These are phyloP conservation scores for Trialeurodes vaporariorum DNA, from an alignment of 1,140 invertebrate genomes.

Conservation along the genomic window DNA sequence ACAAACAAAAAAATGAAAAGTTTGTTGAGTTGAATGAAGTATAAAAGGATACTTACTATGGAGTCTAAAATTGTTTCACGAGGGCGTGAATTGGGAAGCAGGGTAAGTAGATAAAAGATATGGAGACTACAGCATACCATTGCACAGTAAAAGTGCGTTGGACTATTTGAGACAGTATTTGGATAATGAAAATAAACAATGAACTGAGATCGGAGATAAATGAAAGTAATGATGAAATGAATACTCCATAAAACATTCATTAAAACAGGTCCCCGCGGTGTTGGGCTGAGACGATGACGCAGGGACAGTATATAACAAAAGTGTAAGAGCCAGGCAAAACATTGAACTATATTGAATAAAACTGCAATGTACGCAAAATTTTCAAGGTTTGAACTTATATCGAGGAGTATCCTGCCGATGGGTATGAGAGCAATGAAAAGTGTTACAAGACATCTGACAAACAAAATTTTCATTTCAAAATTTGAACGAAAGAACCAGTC, in stretches of 20 bases:
- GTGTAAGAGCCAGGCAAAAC: constrained; percentile 66
- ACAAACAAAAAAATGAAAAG: too few species aligned
- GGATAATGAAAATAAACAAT: constrained; percentile 34
- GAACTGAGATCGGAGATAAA: constrained; percentile 32
- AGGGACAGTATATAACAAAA: constrained; percentile 57
- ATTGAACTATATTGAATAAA: constrained; percentile 50
- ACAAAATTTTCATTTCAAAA: constrained; percentile 45
- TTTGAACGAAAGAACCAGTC: constrained; percentile 42
- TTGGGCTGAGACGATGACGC: constrained; percentile 35
- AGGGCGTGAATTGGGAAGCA: constrained; percentile 14
- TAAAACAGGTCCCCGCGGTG: constrained; percentile 52
- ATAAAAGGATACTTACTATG: too few species aligned
- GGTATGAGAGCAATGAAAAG: constrained; percentile 12
- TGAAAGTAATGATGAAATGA: constrained; percentile 45
- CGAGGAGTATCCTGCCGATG: constrained; percentile 9
- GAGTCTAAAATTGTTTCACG: too few species aligned
- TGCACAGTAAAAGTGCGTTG: constrained; percentile 35
- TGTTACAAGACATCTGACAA: constrained; percentile 39
- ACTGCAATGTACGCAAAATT: constrained; percentile 47
- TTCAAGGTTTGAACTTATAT: constrained; percentile 17
- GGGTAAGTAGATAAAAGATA: constrained; percentile 22
- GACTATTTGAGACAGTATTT: constrained; percentile 26
- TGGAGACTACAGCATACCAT: constrained; percentile 36
- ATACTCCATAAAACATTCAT: constrained; percentile 52
- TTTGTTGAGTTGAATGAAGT: too few species aligned